Conservation (phyloP, 2,797 vertebrate species). For the Xiphorhynchus erythropygius region DNA sequence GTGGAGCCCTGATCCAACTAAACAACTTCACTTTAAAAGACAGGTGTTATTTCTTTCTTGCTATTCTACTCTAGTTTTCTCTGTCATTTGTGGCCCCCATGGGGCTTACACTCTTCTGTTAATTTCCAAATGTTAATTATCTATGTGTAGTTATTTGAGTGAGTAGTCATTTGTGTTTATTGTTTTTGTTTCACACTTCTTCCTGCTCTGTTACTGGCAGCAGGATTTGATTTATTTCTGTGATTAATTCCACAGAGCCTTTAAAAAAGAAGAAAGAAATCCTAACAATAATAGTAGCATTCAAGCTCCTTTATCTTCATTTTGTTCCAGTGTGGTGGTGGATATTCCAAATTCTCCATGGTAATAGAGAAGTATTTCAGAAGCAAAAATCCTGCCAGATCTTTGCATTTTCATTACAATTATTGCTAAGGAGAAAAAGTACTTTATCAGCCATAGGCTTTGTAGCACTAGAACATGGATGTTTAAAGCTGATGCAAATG, state of each 20-base stretch:
- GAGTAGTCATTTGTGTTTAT: background rate
- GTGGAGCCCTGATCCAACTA: background rate
- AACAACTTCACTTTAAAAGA: background rate
- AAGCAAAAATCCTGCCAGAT: slow-evolving; percentile 53
- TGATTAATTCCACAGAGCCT: slow-evolving; percentile 33
- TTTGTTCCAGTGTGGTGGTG: slow-evolving; percentile 59
- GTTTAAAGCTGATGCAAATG: slow-evolving; percentile 70
- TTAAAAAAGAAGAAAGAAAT: slow-evolving; percentile 50
- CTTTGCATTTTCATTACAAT: slow-evolving; percentile 60
- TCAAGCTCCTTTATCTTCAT: slow-evolving; percentile 62
- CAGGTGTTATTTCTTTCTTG: background rate
- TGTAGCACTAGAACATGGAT: slow-evolving; percentile 18
- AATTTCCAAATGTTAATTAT: background rate
- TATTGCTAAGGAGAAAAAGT: slow-evolving; percentile 36
- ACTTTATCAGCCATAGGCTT: slow-evolving; percentile 64
- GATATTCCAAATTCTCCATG: slow-evolving; percentile 70
- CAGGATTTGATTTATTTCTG: slow-evolving; percentile 31
- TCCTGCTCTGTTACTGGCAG: slow-evolving; percentile 2
- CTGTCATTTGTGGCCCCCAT: background rate
- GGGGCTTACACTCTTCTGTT: background rate
- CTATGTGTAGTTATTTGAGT: background rate
- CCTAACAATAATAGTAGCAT: slow-evolving; percentile 62
- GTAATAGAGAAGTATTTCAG: slow-evolving; percentile 65
- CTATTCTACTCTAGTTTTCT: background rate
- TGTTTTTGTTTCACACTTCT: background rate